Conservation (phyloP, 2,797 vertebrate genomes). For the Coluber constrictor region DNA sequence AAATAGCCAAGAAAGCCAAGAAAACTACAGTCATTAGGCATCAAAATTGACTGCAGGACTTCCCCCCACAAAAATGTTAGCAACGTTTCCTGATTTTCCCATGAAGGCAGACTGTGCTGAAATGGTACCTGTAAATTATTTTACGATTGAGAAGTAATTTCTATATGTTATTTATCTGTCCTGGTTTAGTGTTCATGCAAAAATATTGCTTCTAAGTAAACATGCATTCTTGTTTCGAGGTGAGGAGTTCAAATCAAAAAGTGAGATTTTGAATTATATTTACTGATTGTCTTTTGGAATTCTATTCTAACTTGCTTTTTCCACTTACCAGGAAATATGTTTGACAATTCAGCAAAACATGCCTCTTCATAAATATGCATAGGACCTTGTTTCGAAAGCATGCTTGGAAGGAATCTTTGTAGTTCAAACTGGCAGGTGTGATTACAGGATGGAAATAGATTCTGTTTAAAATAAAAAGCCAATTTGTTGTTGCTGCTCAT, state of each 20-base stretch:
- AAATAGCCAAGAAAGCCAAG: not conserved
- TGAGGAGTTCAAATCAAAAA: not conserved
- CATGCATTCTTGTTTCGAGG: not conserved
- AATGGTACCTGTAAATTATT: not conserved
- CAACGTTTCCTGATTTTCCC: not conserved
- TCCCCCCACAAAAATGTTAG: not conserved
- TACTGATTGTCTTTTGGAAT: not conserved
- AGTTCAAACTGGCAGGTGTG: not conserved
- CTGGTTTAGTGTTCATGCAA: not conserved
- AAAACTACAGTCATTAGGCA: not conserved
- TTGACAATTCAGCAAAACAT: not conserved
- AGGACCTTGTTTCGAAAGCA: not conserved
- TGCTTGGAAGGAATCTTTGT: not conserved
- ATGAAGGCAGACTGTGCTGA: not conserved
- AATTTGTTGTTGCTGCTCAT: not conserved
- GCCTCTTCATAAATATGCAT: not conserved
- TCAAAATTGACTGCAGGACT: not conserved
- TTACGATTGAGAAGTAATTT: not conserved
- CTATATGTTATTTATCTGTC: not conserved
- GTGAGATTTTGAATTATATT: not conserved
- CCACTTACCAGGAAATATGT: not conserved
- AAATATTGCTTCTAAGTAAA: not conserved
- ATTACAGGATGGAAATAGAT: not conserved
- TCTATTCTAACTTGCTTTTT: not conserved
- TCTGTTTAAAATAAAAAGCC: not conserved